Percentiles rank a stretch among this genome's conserved stretches.
Conservation (phyloP, 2,888 invertebrate species). For the Chalcosyrphus nemorum region DNA sequence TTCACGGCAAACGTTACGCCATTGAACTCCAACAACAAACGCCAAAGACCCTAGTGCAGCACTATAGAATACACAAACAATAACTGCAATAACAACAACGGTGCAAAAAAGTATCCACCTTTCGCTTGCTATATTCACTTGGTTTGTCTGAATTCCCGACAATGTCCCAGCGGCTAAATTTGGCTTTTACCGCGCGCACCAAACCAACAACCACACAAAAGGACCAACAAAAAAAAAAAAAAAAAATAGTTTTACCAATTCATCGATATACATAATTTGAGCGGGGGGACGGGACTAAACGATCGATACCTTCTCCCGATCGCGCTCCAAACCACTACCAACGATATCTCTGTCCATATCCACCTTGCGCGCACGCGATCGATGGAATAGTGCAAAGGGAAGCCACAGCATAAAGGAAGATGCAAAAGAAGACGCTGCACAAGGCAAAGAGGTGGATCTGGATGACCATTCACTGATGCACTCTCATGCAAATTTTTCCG, state of each 20-base stretch:
- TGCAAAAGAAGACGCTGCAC: constrained; percentile 24
- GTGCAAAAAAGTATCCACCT: constrained; percentile 47
- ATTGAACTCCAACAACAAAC: constrained; percentile 13
- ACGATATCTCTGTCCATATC: constrained; percentile 42
- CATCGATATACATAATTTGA: constrained; percentile 62
- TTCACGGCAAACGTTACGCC: constrained; percentile 42
- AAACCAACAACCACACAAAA: constrained; percentile 23
- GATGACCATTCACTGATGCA: constrained; percentile 69
- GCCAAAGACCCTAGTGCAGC: background rate
- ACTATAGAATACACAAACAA: constrained; percentile 36
- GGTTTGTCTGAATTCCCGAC: constrained; percentile 42
- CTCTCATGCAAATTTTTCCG: constrained; percentile 69
- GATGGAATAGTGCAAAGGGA: constrained; percentile 29
- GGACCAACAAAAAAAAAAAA: constrained; percentile 8
- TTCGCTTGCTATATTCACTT: constrained; percentile 23
- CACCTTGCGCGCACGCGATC: constrained; percentile 71
- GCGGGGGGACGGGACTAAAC: constrained; percentile 33
- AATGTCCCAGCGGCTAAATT: constrained; percentile 56
- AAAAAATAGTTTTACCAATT: constrained; percentile 40
- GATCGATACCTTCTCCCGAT: constrained; percentile 52
- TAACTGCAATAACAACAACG: constrained; percentile 49
- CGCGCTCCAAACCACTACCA: constrained; percentile 36
- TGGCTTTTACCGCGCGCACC: constrained; percentile 29
- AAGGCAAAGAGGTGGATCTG: constrained; percentile 62
- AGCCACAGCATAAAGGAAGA: constrained; percentile 3